phyloP scores from a whole-genome alignment of 2,888 invertebrate genomes.

The Phasia obesa region DNA sequence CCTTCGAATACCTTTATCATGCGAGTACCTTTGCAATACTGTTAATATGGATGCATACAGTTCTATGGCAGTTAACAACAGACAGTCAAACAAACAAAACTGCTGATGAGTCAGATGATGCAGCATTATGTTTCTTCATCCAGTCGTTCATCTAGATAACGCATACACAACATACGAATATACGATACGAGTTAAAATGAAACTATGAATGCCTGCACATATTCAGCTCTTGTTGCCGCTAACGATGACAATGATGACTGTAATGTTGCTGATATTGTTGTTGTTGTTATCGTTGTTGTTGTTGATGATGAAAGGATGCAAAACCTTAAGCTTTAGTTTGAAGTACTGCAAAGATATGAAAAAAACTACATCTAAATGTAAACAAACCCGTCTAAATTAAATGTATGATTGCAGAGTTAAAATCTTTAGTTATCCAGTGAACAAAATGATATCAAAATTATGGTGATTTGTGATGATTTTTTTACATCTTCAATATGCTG shows the following conservation, averaged over 20 bases:
- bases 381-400: constrained; percentile 66
- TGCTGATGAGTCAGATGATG: constrained; percentile 64
- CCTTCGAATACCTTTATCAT: constrained; percentile 47
- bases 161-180: not conserved
- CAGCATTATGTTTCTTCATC: constrained; percentile 41
- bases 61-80: constrained; percentile 34
- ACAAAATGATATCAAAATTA: not conserved
- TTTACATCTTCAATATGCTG: no score
- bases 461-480: no score
- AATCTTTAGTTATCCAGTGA: constrained; percentile 26
- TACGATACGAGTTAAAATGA: constrained; percentile 6
- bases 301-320: constrained; percentile 50
- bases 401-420: constrained; percentile 47
- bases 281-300: not conserved
- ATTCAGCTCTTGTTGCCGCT: constrained; percentile 36
- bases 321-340: constrained; percentile 51
- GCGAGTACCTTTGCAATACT: constrained; percentile 47
- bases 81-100: constrained; percentile 19
- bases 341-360: constrained; percentile 13
- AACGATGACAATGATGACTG: constrained; percentile 41
- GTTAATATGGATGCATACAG: constrained; percentile 40
- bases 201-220: constrained; percentile 55
- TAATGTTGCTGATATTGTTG: constrained; percentile 31
- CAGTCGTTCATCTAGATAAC: constrained; percentile 38
- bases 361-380: constrained; percentile 38